Percentiles rank a stretch among this genome's conserved stretches.
phyloP scores from a whole-genome alignment of 2,113 vertebrate species.

The Prochilodus magdalenae region DNA sequence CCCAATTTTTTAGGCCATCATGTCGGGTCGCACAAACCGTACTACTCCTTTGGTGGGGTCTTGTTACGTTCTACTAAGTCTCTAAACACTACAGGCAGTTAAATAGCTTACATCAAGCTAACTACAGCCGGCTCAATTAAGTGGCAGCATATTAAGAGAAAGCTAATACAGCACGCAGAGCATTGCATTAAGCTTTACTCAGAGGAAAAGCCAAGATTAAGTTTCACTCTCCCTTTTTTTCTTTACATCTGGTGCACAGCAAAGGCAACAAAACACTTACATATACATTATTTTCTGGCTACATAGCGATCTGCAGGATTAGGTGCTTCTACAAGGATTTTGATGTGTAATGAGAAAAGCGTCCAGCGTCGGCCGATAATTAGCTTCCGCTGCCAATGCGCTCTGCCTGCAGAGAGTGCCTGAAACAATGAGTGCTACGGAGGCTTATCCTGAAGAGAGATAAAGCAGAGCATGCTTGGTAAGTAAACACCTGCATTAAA shows the following conservation, averaged over 20 bases:
- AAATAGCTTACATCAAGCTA: not conserved
- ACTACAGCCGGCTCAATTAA: conserved; percentile 3
- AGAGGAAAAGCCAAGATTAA: not conserved
- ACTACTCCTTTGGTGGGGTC: not conserved
- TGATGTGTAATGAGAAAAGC: conserved; percentile 51
- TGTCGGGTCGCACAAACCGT: not conserved
- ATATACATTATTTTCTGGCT: conserved; percentile 44
- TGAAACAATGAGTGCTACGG: conserved; percentile 15
- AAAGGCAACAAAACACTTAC: conserved; percentile 34
- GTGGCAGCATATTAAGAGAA: not conserved
- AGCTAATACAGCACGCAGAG: conserved; percentile 14
- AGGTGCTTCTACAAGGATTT: conserved; percentile 42
- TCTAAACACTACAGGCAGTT: not conserved
- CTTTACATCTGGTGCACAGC: conserved; percentile 12
- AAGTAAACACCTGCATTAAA: not conserved
- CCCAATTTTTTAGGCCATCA: not conserved
- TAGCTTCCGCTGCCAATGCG: conserved; percentile 19
- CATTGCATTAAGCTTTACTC: conserved; percentile 23
- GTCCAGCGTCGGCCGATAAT: conserved; percentile 23
- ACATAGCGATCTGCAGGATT: conserved; percentile 17
- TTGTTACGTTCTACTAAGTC: not conserved
- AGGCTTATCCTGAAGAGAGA: conserved; percentile 23
- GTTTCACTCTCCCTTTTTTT: not conserved
- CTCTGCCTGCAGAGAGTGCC: conserved; percentile 9
- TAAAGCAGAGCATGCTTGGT: not conserved